These are phyloP conservation scores for Nesogale talazaci DNA, from an alignment of 2,113 vertebrate genomes.

Conservation along the genomic window DNA sequence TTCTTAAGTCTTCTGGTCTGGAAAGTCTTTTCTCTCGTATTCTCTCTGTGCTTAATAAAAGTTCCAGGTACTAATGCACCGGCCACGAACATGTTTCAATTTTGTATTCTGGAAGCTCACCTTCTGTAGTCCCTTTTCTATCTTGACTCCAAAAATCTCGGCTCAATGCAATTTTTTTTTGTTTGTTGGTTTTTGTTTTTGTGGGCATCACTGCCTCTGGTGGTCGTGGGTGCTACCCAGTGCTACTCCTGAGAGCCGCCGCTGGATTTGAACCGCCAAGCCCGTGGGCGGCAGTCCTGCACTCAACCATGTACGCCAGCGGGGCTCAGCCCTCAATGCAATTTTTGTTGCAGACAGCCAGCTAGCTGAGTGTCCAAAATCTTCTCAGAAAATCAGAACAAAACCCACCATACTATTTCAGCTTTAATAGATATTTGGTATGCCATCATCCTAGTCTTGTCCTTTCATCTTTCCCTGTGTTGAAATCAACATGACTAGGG, in stretches of 20 bases:
- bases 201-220: too few relatives aligned
- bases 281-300: too few relatives aligned
- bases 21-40: neutral
- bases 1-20: neutral
- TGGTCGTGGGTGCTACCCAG: too few relatives aligned
- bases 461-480: conserved; percentile 4
- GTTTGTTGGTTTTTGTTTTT: too few relatives aligned
- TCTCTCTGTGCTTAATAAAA: neutral
- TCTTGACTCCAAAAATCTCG: neutral
- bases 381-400: neutral
- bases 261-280: too few relatives aligned
- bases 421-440: neutral
- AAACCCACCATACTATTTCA: neutral
- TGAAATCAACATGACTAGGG: conserved; percentile 24
- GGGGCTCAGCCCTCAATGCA: too few relatives aligned
- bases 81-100: neutral
- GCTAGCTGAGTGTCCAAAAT: neutral
- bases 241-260: too few relatives aligned
- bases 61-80: neutral
- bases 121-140: neutral
- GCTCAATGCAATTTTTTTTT: conserved; percentile 13
- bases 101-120: neutral
- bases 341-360: neutral
- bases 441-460: neutral
- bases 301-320: too few relatives aligned